Base-by-base conservation (phyloP, 2,888 invertebrate species). In the Cephus rjabovi region DNA sequence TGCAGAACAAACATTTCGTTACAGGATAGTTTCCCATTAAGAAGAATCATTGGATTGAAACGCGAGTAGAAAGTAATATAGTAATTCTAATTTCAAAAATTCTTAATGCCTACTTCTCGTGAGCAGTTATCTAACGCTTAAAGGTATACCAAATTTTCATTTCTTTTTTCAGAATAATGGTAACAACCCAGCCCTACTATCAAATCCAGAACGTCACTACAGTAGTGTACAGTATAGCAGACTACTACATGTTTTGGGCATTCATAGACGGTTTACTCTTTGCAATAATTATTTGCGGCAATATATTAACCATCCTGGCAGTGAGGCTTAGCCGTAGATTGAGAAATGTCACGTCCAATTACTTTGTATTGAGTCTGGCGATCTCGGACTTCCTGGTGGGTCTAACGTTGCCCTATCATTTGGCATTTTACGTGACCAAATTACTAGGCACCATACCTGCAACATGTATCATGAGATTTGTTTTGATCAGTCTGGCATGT, bases 311-410 rank as follows among this genome's bases (percentile, higher is more conserved):
- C 75, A 95, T 97, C 85, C 93, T 95, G 81, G 96, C 96, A 1
- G 95, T 96, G 75, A 93, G 94, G 79, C 93, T 95, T 83, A 95
- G 95, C 90, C 93, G 95, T 75, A 94, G 95, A 80, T 93, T 96
- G 34, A 94, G 95, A 11, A 94, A 94, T 69, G 93, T 95, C 75
- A 94, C 95, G 77, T 96, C 96, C 79, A 96, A 96, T 92, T 94
- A 95, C 86, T 96, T 96, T 92, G 95, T 97, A 82, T 93, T 96
- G 80, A 96, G 96, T 90, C 92, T 97, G 86, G 97, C 96, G 37
- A 93, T 96, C 82, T 96, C 96, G 34, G 97, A 97, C 92, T 93
- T 96, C 75, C 93, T 96, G 91, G 96, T 97, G 77, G 96, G 96
- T 6, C 91, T 96, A 69, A 95, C 95, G 56, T 92, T 96, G 85